phyloP scores from a whole-genome alignment of 2,888 invertebrate species.

The Halictus quadricinctus region DNA sequence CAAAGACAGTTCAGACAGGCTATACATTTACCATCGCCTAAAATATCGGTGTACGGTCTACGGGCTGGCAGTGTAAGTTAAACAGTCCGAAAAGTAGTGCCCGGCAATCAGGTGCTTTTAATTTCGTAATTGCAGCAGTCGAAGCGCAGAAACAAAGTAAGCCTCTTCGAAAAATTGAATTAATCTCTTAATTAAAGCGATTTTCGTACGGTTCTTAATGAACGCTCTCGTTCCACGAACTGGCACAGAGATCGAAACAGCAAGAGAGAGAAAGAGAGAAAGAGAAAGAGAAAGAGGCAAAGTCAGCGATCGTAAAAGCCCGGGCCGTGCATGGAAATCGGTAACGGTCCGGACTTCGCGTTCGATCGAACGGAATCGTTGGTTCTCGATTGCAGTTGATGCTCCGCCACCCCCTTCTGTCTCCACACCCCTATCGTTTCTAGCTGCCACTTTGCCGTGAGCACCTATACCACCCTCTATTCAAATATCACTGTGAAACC shows the following conservation, averaged over 20 bases:
- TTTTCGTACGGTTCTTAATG: slow-evolving; percentile 13
- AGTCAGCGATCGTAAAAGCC: slow-evolving; percentile 1
- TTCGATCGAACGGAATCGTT: slow-evolving; percentile 43
- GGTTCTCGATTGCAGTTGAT: slow-evolving; percentile 7
- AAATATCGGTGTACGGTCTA: background rate
- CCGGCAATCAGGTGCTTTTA: background rate
- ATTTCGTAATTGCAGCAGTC: background rate
- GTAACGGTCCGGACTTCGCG: slow-evolving; percentile 23
- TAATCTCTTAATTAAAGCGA: slow-evolving; percentile 23
- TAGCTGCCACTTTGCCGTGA: slow-evolving; percentile 32
- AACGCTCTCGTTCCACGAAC: background rate
- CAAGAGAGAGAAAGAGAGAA: background rate
- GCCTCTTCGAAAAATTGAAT: background rate
- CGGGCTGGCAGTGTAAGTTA: background rate
- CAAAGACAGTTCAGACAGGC: too few relatives aligned
- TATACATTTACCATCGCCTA: background rate
- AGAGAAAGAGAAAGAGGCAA: background rate
- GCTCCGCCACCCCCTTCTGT: background rate
- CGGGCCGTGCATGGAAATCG: slow-evolving; percentile 28
- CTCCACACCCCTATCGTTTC: slow-evolving; percentile 28
- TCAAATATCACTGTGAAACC: slow-evolving; percentile 68
- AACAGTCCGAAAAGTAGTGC: background rate
- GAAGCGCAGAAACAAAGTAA: background rate
- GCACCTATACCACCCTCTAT: slow-evolving; percentile 45
- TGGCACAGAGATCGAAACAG: background rate